Conservation (phyloP, 2,888 invertebrate species). For the Entomobrya multifasciata region DNA sequence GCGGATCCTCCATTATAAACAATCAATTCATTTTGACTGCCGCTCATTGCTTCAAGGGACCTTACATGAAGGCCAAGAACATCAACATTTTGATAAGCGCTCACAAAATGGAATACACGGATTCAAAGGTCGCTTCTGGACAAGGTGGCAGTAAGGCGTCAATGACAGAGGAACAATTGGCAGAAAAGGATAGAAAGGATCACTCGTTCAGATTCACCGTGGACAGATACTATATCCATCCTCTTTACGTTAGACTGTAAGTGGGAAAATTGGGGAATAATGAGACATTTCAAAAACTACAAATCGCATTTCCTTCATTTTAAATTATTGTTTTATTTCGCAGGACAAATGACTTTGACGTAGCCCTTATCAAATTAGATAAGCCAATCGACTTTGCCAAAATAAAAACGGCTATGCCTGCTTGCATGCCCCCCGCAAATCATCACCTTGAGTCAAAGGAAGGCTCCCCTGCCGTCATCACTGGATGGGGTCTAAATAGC, state of each 20-base stretch:
- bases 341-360: conserved; percentile 76
- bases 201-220: conserved; percentile 67
- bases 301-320: no score
- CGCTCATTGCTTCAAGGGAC: conserved; percentile 75
- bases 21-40: conserved; percentile 64
- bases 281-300: no score
- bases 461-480: conserved; percentile 23
- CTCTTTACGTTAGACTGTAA: conserved; percentile 74
- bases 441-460: conserved; percentile 61
- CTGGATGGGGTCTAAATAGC: conserved; percentile 75
- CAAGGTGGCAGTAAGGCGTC: conserved; percentile 9
- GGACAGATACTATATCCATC: conserved; percentile 75
- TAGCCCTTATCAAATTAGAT: conserved; percentile 71
- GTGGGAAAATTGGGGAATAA: no score
- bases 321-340: no score
- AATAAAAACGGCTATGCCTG: conserved; percentile 50
- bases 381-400: conserved; percentile 69
- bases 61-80: conserved; percentile 71
- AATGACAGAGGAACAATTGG: background rate
- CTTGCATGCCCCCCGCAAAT: conserved; percentile 65
- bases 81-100: conserved; percentile 74
- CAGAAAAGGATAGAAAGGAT: conserved; percentile 53
- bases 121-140: conserved; percentile 48
- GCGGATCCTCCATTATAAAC: conserved; percentile 72
- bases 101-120: conserved; percentile 72